A percentile compares a stretch with the other conserved stretches of the same genome.
Conservation (phyloP, 2,888 invertebrate species). For the Hemicrepidius hirtus region DNA sequence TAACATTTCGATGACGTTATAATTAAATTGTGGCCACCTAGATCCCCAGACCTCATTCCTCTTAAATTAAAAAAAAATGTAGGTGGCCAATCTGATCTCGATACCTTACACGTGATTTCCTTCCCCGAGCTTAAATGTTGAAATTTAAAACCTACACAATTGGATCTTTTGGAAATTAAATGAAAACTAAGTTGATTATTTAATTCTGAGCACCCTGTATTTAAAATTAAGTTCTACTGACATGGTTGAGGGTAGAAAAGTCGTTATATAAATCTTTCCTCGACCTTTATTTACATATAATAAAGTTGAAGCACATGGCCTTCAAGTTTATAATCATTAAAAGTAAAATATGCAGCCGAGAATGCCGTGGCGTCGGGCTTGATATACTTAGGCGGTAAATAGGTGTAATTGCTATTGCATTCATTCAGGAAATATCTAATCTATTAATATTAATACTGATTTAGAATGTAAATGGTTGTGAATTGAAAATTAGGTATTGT, state of each 20-base stretch:
- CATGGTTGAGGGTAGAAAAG: background rate
- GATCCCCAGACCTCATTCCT: too few relatives aligned
- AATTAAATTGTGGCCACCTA: too few relatives aligned
- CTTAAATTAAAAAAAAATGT: too few relatives aligned
- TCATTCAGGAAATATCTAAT: slow-evolving; percentile 37
- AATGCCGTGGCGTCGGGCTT: slow-evolving; percentile 21
- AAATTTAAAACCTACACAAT: too few relatives aligned
- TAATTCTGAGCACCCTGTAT: too few relatives aligned
- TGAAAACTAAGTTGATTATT: too few relatives aligned
- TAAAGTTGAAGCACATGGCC: slow-evolving; percentile 21
- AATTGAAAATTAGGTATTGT: background rate
- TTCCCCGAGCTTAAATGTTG: too few relatives aligned
- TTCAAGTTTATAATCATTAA: slow-evolving; percentile 6
- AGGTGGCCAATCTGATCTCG: too few relatives aligned
- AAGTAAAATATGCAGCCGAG: slow-evolving; percentile 28
- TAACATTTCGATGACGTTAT: too few relatives aligned
- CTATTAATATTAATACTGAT: slow-evolving; percentile 21
- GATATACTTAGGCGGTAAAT: slow-evolving; percentile 29
- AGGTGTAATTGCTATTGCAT: slow-evolving; percentile 42
- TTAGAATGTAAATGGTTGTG: slow-evolving; percentile 7
- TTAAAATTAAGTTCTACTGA: too few relatives aligned
- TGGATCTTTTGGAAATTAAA: too few relatives aligned
- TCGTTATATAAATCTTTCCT: background rate
- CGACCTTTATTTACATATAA: slow-evolving; percentile 27
- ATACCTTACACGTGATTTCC: too few relatives aligned